phyloP scores from a whole-genome alignment of 2,797 vertebrate species.

The Manis crassicaudata region DNA sequence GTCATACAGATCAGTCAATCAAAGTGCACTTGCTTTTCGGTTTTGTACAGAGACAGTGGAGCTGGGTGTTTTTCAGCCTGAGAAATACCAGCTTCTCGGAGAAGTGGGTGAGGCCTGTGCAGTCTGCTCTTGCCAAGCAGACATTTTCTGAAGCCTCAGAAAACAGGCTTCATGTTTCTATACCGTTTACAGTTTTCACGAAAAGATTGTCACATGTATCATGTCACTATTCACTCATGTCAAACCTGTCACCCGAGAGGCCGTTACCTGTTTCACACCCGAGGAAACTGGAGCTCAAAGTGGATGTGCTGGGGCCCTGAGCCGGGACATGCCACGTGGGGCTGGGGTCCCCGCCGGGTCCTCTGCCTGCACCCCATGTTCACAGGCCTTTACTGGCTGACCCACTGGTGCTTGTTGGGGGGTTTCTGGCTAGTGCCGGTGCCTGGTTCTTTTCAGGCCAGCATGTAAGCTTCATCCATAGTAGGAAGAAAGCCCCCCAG shows the following conservation, averaged over 20 bases:
- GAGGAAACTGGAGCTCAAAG: not conserved
- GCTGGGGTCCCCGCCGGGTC: rapidly evolving
- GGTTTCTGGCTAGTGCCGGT: not conserved
- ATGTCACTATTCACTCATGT: not conserved
- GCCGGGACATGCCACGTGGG: not conserved
- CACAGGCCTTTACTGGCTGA: not conserved
- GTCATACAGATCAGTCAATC: constrained; percentile 68
- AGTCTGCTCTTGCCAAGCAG: not conserved
- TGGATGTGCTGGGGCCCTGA: not conserved
- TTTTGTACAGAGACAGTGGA: constrained; percentile 38
- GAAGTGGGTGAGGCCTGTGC: not conserved
- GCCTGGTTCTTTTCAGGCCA: not conserved
- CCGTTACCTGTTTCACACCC: not conserved
- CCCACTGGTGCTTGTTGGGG: not conserved
- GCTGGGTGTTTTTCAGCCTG: constrained; percentile 25
- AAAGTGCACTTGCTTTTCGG: constrained; percentile 59
- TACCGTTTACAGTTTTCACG: constrained; percentile 32
- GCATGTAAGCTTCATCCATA: not conserved
- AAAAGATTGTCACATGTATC: not conserved
- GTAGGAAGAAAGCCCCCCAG: not conserved
- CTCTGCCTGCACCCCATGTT: not conserved
- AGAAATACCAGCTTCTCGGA: constrained; percentile 43
- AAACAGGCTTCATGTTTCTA: not conserved
- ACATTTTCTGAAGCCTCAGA: constrained; percentile 14
- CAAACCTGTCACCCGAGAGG: not conserved